Evolutionary conservation across 2,888 invertebrate genomes (phyloP).

Genomic region (Leptopilina syphax): DNA sequence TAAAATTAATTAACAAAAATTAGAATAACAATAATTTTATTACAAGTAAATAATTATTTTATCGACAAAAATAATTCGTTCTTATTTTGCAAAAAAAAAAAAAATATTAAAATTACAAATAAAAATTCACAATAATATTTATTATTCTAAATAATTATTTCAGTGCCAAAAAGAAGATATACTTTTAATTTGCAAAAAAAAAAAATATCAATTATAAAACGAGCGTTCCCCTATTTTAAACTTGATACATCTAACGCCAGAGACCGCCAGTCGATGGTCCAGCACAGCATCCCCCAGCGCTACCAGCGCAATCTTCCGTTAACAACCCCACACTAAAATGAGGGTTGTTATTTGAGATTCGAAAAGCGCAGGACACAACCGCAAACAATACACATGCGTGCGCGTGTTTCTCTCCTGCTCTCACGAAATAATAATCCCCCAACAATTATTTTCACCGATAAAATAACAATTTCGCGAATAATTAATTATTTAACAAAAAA

Average conservation of each 20-base stretch:
- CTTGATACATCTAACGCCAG: slow-evolving; percentile 58
- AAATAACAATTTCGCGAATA: background rate
- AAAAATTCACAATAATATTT: too few relatives aligned
- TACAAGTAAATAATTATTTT: too few relatives aligned
- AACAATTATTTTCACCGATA: background rate
- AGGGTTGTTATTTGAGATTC: slow-evolving; percentile 56
- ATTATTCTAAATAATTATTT: too few relatives aligned
- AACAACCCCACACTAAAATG: slow-evolving; percentile 53
- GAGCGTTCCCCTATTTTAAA: slow-evolving; percentile 24
- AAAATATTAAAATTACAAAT: too few relatives aligned
- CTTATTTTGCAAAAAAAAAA: too few relatives aligned
- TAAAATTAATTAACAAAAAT: too few relatives aligned
- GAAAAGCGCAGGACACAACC: slow-evolving; percentile 59
- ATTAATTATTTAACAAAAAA: background rate
- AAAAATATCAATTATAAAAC: background rate
- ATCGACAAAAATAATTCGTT: too few relatives aligned
- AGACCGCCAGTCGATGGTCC: slow-evolving; percentile 71
- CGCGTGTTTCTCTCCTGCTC: slow-evolving; percentile 42
- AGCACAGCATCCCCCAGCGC: slow-evolving; percentile 66
- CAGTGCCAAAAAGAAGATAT: too few relatives aligned
- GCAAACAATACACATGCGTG: slow-evolving; percentile 61
- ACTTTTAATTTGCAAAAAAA: too few relatives aligned
- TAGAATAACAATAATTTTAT: too few relatives aligned
- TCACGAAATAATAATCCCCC: background rate
- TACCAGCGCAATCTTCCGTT: slow-evolving; percentile 64